phyloP scores from a whole-genome alignment of 1,140 invertebrate species.

The Pollicipes pollicipes region DNA sequence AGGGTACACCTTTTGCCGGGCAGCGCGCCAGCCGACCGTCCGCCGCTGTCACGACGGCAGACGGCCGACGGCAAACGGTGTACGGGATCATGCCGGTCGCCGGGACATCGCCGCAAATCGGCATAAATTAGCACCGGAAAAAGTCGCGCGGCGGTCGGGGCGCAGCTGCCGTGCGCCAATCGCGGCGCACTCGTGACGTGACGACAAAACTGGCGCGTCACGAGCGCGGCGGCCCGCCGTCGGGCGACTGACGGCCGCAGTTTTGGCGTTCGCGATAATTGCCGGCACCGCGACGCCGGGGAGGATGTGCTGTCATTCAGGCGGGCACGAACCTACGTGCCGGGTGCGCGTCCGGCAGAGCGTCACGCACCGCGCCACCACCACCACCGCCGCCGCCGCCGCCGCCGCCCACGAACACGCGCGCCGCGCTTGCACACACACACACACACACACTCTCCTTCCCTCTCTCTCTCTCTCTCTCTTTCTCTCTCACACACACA shows the following conservation, averaged over 20 bases:
- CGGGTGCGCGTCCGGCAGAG: too few relatives aligned
- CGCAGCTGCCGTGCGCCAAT: background rate
- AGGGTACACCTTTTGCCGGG: background rate
- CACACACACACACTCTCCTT: background rate
- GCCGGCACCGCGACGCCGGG: too few relatives aligned
- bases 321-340: background rate
- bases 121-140: background rate
- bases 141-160: background rate
- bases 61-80: background rate
- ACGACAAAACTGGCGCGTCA: background rate
- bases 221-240: background rate
- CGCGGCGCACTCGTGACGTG: background rate
- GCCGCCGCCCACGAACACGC: background rate
- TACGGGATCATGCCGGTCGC: background rate
- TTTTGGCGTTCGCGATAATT: background rate
- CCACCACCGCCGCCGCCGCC: too few relatives aligned
- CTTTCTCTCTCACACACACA: background rate
- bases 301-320: slow-evolving; percentile 1
- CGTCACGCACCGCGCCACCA: background rate
- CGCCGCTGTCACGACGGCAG: background rate
- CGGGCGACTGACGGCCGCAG: background rate
- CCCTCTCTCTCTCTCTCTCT: too few relatives aligned
- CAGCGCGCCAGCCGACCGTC: too few relatives aligned
- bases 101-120: background rate
- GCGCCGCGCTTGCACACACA: background rate